Percentiles rank a stretch among this genome's conserved stretches.
phyloP scores from a whole-genome alignment of 2,888 invertebrate genomes.

The Agrilus mali region DNA sequence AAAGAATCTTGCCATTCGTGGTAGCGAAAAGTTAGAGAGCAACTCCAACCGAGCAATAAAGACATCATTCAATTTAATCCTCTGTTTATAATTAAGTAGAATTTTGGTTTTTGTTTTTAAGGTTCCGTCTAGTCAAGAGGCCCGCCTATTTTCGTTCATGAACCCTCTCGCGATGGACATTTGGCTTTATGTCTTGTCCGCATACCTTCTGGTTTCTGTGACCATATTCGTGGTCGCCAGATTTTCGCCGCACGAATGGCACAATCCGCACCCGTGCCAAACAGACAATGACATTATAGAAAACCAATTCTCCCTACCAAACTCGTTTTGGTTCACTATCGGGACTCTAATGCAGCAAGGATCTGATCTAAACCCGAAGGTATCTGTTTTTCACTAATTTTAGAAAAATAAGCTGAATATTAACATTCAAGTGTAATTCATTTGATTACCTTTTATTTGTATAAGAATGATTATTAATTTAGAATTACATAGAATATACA shows the following conservation, averaged over 20 bases:
- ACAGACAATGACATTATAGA: conserved; percentile 47
- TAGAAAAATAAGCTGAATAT: too few relatives aligned
- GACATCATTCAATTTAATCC: too few relatives aligned
- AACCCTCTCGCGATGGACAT: conserved; percentile 76
- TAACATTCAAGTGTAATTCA: too few relatives aligned
- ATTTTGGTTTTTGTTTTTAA: conserved; percentile 21
- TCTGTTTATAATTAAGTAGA: too few relatives aligned
- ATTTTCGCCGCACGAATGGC: conserved; percentile 73
- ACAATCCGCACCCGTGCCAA: conserved; percentile 59
- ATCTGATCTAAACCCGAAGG: conserved; percentile 66
- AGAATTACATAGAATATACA: too few relatives aligned
- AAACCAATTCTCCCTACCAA: conserved; percentile 72
- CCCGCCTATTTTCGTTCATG: conserved; percentile 72
- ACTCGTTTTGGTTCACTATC: conserved; percentile 80
- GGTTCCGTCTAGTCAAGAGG: conserved; percentile 59
- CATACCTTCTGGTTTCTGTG: conserved; percentile 65
- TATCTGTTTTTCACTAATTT: conserved; percentile 18
- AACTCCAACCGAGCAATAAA: too few relatives aligned
- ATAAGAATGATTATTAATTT: too few relatives aligned
- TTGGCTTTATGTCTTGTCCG: conserved; percentile 72
- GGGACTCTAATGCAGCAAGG: conserved; percentile 85
- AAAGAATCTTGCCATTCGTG: too few relatives aligned
- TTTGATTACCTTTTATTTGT: too few relatives aligned
- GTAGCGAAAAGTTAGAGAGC: too few relatives aligned
- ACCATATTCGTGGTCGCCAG: conserved; percentile 71